A percentile compares a stretch with the other conserved stretches of the same genome.
Evolutionary conservation across 1,140 invertebrate species (phyloP).

Genomic region (Mamestra configurata): DNA sequence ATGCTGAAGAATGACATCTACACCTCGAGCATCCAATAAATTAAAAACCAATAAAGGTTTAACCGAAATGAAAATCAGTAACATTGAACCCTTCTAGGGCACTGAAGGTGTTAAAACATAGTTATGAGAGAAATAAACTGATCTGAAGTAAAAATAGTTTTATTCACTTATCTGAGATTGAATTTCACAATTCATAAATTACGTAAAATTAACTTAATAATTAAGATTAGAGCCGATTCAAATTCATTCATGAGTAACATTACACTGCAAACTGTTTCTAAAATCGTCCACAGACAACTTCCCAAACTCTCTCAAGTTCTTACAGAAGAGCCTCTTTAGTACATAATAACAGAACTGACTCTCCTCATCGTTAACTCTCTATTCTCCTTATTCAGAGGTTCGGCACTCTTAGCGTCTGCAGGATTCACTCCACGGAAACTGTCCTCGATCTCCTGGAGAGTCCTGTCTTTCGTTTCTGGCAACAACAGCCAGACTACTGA

Average conservation of each 20-base stretch:
- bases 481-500: conserved; percentile 73
- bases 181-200: conserved; percentile 26
- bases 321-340: conserved; percentile 65
- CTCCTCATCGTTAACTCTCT: conserved; percentile 68
- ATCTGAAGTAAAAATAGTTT: conserved; percentile 23
- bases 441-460: conserved; percentile 82
- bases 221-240: conserved; percentile 3
- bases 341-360: conserved; percentile 79
- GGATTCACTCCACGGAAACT: conserved; percentile 68
- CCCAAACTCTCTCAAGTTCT: neutral
- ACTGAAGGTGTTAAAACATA: conserved; percentile 34
- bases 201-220: conserved; percentile 6
- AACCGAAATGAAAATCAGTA: neutral
- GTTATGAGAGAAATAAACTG: conserved; percentile 23
- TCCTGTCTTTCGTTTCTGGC: conserved; percentile 82
- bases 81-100: neutral
- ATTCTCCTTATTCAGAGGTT: conserved; percentile 66
- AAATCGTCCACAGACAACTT: conserved; percentile 15
- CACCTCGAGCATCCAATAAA: too few relatives aligned
- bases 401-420: conserved; percentile 63
- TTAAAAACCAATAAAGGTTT: neutral
- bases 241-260: conserved; percentile 3
- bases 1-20: too few relatives aligned
- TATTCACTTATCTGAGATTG: conserved; percentile 47
- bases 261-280: conserved; percentile 10